A percentile compares a stretch with the other conserved stretches of the same genome.
Evolutionary conservation across 2,888 invertebrate species (phyloP).

Genomic region (Diadegma fenestrale): DNA sequence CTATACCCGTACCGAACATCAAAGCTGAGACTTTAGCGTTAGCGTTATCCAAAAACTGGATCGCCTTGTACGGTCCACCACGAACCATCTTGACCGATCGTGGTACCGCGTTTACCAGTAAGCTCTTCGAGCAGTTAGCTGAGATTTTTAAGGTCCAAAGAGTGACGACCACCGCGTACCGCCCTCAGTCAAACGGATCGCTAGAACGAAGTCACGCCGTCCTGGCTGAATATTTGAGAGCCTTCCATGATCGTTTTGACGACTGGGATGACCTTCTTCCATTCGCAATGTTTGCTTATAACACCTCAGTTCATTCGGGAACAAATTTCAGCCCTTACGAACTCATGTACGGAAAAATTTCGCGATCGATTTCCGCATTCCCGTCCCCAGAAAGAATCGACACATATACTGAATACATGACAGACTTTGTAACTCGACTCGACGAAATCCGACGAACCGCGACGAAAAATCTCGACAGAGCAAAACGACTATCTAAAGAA

Average conservation of each 20-base stretch:
- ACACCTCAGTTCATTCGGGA: conserved; percentile 19
- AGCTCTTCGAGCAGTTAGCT: conserved; percentile 3
- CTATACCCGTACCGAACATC: conserved; percentile 41
- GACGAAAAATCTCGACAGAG: too few species aligned
- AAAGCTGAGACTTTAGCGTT: conserved; percentile 43
- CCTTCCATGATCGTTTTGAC: neutral
- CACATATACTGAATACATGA: conserved; percentile 13
- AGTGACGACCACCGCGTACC: conserved; percentile 8
- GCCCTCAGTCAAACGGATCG: conserved; percentile 26
- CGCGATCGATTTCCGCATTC: neutral
- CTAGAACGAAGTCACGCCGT: conserved; percentile 15
- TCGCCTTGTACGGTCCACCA: conserved; percentile 12
- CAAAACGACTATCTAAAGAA: neutral
- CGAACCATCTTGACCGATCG: conserved; percentile 1
- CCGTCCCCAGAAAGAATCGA: conserved; percentile 1
- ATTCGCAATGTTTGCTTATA: conserved; percentile 33
- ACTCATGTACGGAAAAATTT: neutral
- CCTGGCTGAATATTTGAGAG: conserved; percentile 18
- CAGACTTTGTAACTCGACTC: neutral
- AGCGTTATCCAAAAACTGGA: conserved; percentile 70
- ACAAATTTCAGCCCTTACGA: conserved; percentile 36
- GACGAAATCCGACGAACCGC: too few species aligned
- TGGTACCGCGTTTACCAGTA: conserved; percentile 18
- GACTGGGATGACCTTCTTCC: conserved; percentile 34
- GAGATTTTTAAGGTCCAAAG: neutral